A percentile compares a stretch with the other conserved stretches of the same genome.
Evolutionary conservation across 2,797 vertebrate genomes (phyloP).

Genomic region (Pseudochaenichthys georgianus): DNA sequence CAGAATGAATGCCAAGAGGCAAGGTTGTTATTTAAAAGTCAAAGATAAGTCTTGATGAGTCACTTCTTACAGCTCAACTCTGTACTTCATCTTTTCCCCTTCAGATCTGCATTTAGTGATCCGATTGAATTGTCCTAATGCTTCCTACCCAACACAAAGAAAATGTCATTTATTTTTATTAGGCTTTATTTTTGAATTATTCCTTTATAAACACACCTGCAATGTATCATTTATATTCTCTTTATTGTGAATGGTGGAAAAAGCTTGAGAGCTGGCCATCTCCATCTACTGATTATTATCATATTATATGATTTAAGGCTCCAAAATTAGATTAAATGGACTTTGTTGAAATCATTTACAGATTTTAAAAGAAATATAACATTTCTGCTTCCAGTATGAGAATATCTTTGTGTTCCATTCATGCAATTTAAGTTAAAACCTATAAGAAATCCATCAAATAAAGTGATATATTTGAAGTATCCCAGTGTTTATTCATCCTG

Average conservation of each 20-base stretch:
- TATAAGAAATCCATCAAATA: constrained; percentile 19
- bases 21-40: constrained; percentile 59
- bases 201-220: not conserved
- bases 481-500: constrained; percentile 22
- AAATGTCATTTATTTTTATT: constrained; percentile 15
- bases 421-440: constrained; percentile 14
- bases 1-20: constrained; percentile 56
- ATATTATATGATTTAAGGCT: constrained; percentile 4
- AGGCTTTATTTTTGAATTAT: constrained; percentile 16
- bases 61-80: constrained; percentile 31
- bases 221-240: constrained; percentile 6
- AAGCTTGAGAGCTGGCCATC: constrained; percentile 3
- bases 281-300: not conserved
- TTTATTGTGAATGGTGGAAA: constrained; percentile 1
- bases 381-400: not conserved
- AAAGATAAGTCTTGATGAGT: constrained; percentile 61
- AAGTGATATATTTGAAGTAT: constrained; percentile 30
- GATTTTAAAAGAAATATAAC: not conserved
- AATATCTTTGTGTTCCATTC: constrained; percentile 10
- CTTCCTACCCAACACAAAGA: constrained; percentile 22
- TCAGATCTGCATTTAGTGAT: constrained; percentile 40
- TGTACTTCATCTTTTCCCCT: constrained; percentile 42
- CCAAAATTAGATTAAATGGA: constrained; percentile 7
- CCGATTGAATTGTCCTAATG: constrained; percentile 25
- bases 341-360: constrained; percentile 9